phyloP scores from a whole-genome alignment of 2,113 vertebrate genomes.

The Entomyzon cyanotis region DNA sequence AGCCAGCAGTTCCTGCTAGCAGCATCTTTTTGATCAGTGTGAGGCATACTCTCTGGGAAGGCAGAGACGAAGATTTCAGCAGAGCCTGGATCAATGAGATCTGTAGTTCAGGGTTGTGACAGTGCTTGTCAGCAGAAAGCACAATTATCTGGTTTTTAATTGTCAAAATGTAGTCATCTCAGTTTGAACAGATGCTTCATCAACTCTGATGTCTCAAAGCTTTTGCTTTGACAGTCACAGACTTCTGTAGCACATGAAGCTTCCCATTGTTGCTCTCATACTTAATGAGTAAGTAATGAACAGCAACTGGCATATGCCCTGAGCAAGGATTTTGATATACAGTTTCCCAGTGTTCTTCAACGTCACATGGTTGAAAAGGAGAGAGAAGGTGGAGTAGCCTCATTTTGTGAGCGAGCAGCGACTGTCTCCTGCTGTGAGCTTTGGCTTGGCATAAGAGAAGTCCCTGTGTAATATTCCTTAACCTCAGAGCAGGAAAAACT shows the following conservation, averaged over 20 bases:
- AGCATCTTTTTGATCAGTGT: neutral
- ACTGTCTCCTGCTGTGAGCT: neutral
- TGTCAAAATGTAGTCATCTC: neutral
- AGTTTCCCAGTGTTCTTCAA: neutral
- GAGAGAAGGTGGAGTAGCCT: neutral
- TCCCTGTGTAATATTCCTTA: neutral
- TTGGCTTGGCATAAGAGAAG: neutral
- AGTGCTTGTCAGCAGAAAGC: neutral
- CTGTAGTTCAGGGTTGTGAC: neutral
- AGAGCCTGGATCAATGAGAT: neutral
- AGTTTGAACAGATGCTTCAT: neutral
- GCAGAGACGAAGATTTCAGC: neutral
- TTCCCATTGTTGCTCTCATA: neutral
- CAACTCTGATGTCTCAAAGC: neutral
- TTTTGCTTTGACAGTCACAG: neutral
- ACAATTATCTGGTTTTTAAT: neutral
- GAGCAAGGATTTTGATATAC: neutral
- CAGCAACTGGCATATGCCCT: neutral
- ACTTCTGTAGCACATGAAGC: neutral
- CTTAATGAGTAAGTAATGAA: neutral
- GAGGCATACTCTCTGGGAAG: neutral
- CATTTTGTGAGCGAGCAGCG: rapidly evolving
- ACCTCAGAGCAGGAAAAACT: neutral
- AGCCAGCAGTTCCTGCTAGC: neutral
- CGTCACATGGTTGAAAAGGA: neutral